phyloP scores from a whole-genome alignment of 2,888 invertebrate species.

The Drosophila atroscutellata region DNA sequence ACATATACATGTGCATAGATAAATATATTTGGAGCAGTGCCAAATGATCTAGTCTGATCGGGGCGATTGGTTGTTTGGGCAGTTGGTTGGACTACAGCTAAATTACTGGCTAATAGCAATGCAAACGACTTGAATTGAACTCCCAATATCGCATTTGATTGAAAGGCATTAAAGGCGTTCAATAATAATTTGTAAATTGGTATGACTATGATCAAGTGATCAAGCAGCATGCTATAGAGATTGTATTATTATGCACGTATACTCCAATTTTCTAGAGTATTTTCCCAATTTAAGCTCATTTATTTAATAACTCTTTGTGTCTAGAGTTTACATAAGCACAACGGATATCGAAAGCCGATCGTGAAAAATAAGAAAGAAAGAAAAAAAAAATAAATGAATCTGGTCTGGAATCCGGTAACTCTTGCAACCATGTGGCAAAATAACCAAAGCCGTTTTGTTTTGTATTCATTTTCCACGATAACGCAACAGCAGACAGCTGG shows the following conservation, averaged over 20 bases:
- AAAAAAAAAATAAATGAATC: slow-evolving; percentile 17
- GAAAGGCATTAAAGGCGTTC: slow-evolving; percentile 20
- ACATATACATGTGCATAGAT: slow-evolving; percentile 3
- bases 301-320: neutral
- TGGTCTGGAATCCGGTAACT: slow-evolving; percentile 35
- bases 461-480: neutral
- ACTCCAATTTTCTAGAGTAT: neutral
- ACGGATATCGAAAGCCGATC: slow-evolving; percentile 33
- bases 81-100: slow-evolving; percentile 18
- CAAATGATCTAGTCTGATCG: slow-evolving; percentile 33
- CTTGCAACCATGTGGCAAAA: slow-evolving; percentile 11
- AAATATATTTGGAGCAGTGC: slow-evolving; percentile 31
- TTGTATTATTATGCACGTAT: neutral
- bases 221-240: slow-evolving; percentile 12
- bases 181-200: slow-evolving; percentile 28
- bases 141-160: slow-evolving; percentile 29
- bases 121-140: slow-evolving; percentile 30
- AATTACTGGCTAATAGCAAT: slow-evolving; percentile 23
- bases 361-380: slow-evolving; percentile 7
- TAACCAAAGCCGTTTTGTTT: slow-evolving; percentile 1
- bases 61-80: neutral
- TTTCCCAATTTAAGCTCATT: slow-evolving; percentile 1
- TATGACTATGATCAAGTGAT: slow-evolving; percentile 7
- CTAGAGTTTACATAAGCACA: slow-evolving; percentile 24
- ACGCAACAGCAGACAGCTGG: slow-evolving; percentile 8